Evolutionary conservation across 2,113 vertebrate genomes (phyloP).

Genomic region (Platysteira castanea): DNA sequence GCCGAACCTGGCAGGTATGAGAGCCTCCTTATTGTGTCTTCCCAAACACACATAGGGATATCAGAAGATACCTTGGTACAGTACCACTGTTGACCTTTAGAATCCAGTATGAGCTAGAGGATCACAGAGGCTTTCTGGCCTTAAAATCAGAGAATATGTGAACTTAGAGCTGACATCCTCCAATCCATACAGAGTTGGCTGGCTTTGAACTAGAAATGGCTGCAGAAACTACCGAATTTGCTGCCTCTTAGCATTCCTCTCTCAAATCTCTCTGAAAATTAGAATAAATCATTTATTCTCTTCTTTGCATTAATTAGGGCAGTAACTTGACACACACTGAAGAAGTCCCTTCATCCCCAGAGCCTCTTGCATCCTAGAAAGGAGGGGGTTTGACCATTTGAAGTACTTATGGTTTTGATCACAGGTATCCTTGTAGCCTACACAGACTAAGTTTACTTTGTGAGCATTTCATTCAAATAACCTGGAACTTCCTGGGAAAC

Average conservation of each 20-base stretch:
- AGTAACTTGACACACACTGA: neutral
- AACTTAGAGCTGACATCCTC: neutral
- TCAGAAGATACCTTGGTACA: neutral
- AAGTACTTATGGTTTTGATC: neutral
- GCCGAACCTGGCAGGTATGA: too few species aligned
- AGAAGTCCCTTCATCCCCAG: neutral
- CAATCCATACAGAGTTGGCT: neutral
- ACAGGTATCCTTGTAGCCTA: neutral
- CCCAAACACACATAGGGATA: too few species aligned
- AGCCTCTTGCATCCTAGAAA: neutral
- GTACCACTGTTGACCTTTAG: neutral
- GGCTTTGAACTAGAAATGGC: neutral
- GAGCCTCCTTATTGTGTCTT: too few species aligned
- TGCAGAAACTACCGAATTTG: neutral
- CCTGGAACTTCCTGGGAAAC: neutral
- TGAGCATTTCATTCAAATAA: neutral
- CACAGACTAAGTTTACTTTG: neutral
- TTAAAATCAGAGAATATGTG: neutral
- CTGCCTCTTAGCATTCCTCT: neutral
- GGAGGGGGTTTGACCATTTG: neutral
- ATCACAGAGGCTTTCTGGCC: neutral
- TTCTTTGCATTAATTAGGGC: neutral
- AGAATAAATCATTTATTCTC: neutral
- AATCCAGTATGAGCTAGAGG: neutral
- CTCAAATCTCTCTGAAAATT: neutral